Conservation (phyloP, 2,888 invertebrate species). For the Idaea aversata region DNA sequence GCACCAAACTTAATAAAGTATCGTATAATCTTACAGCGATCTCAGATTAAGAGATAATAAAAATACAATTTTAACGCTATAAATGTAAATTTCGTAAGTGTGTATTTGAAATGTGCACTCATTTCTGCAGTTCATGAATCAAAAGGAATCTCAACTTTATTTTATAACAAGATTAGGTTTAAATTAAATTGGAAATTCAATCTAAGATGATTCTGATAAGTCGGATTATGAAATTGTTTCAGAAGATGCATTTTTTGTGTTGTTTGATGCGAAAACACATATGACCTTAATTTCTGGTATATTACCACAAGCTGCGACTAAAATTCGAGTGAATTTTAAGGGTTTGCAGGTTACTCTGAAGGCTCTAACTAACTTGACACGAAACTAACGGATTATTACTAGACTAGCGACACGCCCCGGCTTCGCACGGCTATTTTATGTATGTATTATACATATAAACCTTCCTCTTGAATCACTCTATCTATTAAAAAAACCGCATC, state of each 20-base stretch:
- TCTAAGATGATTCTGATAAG: not conserved
- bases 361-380: too few species aligned
- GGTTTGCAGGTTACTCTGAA: too few species aligned
- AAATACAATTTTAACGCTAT: not conserved
- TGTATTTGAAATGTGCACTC: not conserved
- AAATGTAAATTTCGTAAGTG: not conserved
- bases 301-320: not conserved
- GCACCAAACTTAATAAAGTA: not conserved
- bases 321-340: too few species aligned
- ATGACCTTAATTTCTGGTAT: not conserved
- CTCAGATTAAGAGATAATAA: not conserved
- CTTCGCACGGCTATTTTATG: too few species aligned
- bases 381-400: too few species aligned
- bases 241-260: not conserved
- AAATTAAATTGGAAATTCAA: not conserved
- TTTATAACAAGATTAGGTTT: not conserved
- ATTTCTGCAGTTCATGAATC: not conserved
- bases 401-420: too few species aligned
- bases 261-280: not conserved
- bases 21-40: not conserved
- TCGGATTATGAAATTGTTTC: not conserved
- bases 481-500: too few species aligned
- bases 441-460: too few species aligned
- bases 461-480: too few species aligned
- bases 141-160: not conserved